phyloP scores from a whole-genome alignment of 2,797 vertebrate genomes.

The Luscinia megarhynchos region DNA sequence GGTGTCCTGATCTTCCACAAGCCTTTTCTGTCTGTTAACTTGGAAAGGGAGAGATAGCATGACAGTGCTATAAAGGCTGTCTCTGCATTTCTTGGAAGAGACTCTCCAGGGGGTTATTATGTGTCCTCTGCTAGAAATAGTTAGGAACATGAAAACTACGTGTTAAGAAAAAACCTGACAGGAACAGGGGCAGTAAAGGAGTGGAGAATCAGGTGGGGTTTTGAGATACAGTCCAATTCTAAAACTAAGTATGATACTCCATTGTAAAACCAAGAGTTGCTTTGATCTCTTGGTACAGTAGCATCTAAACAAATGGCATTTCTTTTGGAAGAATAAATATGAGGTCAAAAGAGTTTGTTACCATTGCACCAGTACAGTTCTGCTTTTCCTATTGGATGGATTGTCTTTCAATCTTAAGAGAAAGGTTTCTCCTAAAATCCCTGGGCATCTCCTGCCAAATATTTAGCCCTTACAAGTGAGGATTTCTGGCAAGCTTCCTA shows the following conservation, averaged over 20 bases:
- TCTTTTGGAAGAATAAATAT: background rate
- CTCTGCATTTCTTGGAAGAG: background rate
- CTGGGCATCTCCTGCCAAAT: background rate
- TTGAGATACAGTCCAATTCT: background rate
- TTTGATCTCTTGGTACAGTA: background rate
- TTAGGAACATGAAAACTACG: background rate
- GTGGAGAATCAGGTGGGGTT: background rate
- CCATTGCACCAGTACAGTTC: background rate
- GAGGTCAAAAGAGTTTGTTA: background rate
- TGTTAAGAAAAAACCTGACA: background rate
- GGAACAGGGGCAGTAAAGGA: background rate
- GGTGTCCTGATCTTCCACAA: background rate
- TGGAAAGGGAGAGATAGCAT: rapidly evolving
- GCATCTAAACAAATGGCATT: background rate
- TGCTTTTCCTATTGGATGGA: background rate
- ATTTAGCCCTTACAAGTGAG: background rate
- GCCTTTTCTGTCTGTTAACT: background rate
- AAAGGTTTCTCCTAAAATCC: background rate
- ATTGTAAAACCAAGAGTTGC: background rate
- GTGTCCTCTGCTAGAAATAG: background rate
- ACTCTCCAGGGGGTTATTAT: background rate
- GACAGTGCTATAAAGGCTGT: background rate
- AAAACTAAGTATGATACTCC: background rate
- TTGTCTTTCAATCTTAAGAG: background rate
- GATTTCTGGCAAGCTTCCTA: background rate